Conservation (phyloP, 2,113 vertebrate genomes). For the Muscicapa adusta region DNA sequence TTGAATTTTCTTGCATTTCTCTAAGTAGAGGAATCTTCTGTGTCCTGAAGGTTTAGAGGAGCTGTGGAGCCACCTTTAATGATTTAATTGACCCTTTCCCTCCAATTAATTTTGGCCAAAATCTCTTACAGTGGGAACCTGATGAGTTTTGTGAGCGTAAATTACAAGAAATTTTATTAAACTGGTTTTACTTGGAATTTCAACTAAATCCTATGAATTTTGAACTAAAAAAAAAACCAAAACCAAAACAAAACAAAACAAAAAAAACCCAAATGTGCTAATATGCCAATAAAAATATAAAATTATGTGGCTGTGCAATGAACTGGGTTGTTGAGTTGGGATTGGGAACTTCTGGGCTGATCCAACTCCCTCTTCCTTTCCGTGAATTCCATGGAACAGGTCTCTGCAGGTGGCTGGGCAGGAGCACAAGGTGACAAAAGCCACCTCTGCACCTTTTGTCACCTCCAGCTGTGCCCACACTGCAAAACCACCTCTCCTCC, state of each 20-base stretch:
- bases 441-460: background rate
- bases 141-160: background rate
- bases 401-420: background rate
- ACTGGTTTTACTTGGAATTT: background rate
- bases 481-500: background rate
- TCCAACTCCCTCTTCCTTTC: accelerated
- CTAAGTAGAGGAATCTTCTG: background rate
- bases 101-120: background rate
- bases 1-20: background rate
- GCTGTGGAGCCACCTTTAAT: background rate
- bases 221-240: background rate
- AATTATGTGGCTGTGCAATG: accelerated
- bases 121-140: background rate
- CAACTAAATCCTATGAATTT: background rate
- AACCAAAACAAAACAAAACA: background rate
- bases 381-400: background rate
- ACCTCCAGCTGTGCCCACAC: background rate
- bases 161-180: background rate
- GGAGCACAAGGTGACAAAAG: background rate
- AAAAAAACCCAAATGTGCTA: too few species aligned
- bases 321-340: too few species aligned
- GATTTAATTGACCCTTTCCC: background rate
- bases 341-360: too few species aligned
- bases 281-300: background rate
- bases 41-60: background rate